phyloP scores from a whole-genome alignment of 2,113 vertebrate genomes.

The Symphodus melops region DNA sequence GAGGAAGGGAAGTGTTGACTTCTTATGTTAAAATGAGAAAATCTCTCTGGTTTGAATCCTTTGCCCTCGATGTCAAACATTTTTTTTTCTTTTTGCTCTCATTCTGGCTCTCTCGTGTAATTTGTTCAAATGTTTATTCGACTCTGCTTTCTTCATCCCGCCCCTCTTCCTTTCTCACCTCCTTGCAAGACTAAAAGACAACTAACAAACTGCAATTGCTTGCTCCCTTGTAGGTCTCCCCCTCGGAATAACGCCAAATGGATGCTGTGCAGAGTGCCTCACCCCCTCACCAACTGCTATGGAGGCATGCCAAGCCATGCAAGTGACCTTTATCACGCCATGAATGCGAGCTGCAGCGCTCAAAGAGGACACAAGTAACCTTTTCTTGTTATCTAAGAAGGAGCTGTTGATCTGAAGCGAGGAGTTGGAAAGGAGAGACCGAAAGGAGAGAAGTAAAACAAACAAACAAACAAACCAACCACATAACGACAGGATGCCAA shows the following conservation, averaged over 20 bases:
- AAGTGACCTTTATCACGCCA: conserved; percentile 88
- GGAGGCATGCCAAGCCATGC: conserved; percentile 86
- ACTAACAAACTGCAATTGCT: conserved; percentile 63
- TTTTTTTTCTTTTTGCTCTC: neutral
- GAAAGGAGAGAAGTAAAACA: conserved; percentile 29
- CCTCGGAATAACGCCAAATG: conserved; percentile 83
- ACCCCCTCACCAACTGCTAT: conserved; percentile 81
- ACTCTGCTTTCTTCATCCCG: conserved; percentile 6
- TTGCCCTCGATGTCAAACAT: neutral
- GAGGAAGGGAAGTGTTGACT: conserved; percentile 46
- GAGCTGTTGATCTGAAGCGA: conserved; percentile 84
- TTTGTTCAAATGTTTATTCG: conserved; percentile 44
- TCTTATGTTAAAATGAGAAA: conserved; percentile 32
- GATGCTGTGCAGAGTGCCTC: conserved; percentile 81
- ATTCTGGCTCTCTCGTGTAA: conserved; percentile 23
- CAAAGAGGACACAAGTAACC: conserved; percentile 90
- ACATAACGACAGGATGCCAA: conserved; percentile 86
- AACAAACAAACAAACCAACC: conserved; percentile 56
- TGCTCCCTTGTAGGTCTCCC: conserved; percentile 80
- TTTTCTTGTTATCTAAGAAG: conserved; percentile 85
- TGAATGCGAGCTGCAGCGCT: conserved; percentile 88
- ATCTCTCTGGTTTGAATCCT: too few relatives aligned
- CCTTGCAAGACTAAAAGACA: conserved; percentile 31
- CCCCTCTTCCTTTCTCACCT: conserved; percentile 6
- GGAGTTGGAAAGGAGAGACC: conserved; percentile 34